Evolutionary conservation across 2,888 invertebrate species (phyloP).

Genomic region (Ormyrus pomaceus): DNA sequence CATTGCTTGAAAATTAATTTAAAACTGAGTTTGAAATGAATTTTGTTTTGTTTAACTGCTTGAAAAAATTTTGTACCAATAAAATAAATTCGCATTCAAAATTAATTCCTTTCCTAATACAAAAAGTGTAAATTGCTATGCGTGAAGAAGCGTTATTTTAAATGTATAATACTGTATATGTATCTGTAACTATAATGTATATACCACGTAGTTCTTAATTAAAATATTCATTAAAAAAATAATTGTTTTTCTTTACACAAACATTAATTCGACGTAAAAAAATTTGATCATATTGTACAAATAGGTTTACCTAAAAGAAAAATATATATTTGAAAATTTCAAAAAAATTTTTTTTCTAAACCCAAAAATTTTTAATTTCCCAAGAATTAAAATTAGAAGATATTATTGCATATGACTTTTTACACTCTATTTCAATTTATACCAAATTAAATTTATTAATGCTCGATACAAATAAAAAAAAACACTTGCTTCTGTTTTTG

Average conservation of each 20-base stretch:
- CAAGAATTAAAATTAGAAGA: neutral
- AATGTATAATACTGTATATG: constrained; percentile 70
- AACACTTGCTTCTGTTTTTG: too few species aligned
- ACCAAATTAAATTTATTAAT: too few species aligned
- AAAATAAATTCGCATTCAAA: neutral
- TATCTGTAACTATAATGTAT: constrained; percentile 70
- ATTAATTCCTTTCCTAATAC: neutral
- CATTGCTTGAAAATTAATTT: neutral
- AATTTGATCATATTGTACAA: too few species aligned
- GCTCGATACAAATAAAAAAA: too few species aligned
- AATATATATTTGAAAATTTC: neutral
- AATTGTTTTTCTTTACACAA: too few species aligned
- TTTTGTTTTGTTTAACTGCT: too few species aligned
- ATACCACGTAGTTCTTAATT: constrained; percentile 65
- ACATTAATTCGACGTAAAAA: too few species aligned
- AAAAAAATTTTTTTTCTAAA: neutral
- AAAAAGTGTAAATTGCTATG: constrained; percentile 52
- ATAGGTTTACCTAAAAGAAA: too few species aligned
- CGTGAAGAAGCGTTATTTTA: constrained; percentile 59
- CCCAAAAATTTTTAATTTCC: neutral
- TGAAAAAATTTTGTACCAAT: too few species aligned
- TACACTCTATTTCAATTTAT: too few species aligned
- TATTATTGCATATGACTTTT: too few species aligned
- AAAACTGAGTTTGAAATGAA: too few species aligned
- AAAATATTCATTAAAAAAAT: constrained; percentile 60